These are phyloP conservation scores for Andrena haemorrhoa DNA, from an alignment of 2,888 invertebrate genomes.

Conservation along the genomic window DNA sequence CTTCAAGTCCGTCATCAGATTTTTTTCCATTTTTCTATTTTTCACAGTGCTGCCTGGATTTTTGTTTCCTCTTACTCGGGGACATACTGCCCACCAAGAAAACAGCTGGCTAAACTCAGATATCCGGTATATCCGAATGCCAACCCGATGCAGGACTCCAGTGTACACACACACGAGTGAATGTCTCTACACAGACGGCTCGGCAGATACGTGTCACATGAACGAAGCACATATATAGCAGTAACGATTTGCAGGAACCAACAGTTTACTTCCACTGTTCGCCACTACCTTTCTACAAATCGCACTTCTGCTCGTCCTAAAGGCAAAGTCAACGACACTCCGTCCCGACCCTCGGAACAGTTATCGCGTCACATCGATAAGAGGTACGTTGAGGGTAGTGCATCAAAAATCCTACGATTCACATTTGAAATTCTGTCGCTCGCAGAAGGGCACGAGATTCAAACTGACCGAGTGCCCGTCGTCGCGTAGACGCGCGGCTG, in stretches of 20 bases:
- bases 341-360: not conserved
- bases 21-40: too few species aligned
- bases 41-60: too few species aligned
- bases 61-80: too few species aligned
- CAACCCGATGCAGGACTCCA: not conserved
- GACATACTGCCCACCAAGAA: too few species aligned
- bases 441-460: not conserved
- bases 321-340: slow-evolving; percentile 7
- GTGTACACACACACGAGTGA: slow-evolving; percentile 22
- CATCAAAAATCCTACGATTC: not conserved
- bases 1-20: too few species aligned
- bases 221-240: slow-evolving; percentile 75
- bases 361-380: not conserved
- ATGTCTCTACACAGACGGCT: slow-evolving; percentile 22
- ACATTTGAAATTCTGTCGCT: not conserved
- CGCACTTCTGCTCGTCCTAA: not conserved
- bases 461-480: not conserved
- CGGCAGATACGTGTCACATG: slow-evolving; percentile 47
- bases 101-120: too few species aligned
- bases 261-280: slow-evolving; percentile 73
- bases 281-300: slow-evolving; percentile 40
- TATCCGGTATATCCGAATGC: too few species aligned
- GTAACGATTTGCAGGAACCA: slow-evolving; percentile 67
- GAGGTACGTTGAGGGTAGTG: slow-evolving; percentile 23
- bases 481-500: not conserved